Evolutionary conservation across 1,140 invertebrate species (phyloP).

Genomic region (Brachionus sp.): DNA sequence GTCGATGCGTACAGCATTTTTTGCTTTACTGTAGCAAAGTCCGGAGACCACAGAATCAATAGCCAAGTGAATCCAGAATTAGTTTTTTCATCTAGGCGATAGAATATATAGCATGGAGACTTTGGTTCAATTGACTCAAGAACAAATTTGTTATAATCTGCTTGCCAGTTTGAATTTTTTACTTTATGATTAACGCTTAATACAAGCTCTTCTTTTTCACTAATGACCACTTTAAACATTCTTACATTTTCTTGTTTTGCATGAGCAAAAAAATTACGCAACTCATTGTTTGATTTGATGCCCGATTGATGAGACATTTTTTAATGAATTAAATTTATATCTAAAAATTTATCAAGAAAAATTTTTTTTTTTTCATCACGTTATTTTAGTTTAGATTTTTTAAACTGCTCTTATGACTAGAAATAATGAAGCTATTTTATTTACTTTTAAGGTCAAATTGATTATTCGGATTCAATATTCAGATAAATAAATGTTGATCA

Average conservation of each 20-base stretch:
- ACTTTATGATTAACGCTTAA: neutral
- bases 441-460: neutral
- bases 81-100: conserved; percentile 73
- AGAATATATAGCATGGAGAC: conserved; percentile 88
- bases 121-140: conserved; percentile 65
- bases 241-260: neutral
- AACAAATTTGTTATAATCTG: conserved; percentile 19
- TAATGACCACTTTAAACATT: conserved; percentile 41
- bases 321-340: neutral
- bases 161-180: neutral
- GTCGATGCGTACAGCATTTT: conserved; percentile 99
- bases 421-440: conserved; percentile 10
- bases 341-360: neutral
- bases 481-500: neutral
- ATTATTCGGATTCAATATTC: neutral
- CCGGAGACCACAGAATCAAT: conserved; percentile 88
- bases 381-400: neutral
- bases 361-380: neutral
- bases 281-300: conserved; percentile 39
- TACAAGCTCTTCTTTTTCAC: conserved; percentile 24
- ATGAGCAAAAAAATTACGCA: conserved; percentile 10
- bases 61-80: conserved; percentile 83
- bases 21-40: conserved; percentile 67
- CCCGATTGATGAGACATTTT: conserved; percentile 46
- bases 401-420: neutral